A percentile compares a stretch with the other conserved stretches of the same genome.
Conservation (phyloP, 2,797 vertebrate species). For the Pteropus rufus region DNA sequence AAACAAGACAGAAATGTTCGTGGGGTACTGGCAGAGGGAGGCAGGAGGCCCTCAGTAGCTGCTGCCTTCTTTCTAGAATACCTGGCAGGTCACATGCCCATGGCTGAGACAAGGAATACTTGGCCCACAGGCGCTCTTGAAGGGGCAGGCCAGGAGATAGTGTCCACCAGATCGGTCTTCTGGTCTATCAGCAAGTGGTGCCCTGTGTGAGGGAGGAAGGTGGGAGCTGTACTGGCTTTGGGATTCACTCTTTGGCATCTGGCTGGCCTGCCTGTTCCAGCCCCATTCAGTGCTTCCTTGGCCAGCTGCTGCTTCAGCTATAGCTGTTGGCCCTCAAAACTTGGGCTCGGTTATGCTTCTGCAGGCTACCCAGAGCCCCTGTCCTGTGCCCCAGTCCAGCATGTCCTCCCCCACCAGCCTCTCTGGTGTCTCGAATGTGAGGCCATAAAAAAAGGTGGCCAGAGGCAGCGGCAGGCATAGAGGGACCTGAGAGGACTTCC, state of each 20-base stretch:
- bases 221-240: neutral
- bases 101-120: neutral
- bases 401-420: fast-evolving
- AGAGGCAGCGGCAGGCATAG: constrained; percentile 63
- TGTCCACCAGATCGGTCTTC: neutral
- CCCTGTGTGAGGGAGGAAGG: neutral
- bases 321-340: neutral
- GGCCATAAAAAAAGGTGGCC: constrained; percentile 63
- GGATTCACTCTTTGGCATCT: neutral
- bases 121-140: fast-evolving
- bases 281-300: neutral
- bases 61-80: neutral
- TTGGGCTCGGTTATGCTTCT: neutral
- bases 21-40: neutral
- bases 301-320: neutral
- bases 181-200: neutral
- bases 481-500: constrained; percentile 72
- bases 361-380: neutral
- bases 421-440: constrained; percentile 72
- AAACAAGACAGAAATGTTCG: neutral
- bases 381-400: neutral
- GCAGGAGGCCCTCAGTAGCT: neutral
- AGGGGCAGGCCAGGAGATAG: neutral
- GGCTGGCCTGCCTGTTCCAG: neutral
- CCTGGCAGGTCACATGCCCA: neutral